Evolutionary conservation across 2,797 vertebrate species (phyloP).

Genomic region (Cyprinella venusta): DNA sequence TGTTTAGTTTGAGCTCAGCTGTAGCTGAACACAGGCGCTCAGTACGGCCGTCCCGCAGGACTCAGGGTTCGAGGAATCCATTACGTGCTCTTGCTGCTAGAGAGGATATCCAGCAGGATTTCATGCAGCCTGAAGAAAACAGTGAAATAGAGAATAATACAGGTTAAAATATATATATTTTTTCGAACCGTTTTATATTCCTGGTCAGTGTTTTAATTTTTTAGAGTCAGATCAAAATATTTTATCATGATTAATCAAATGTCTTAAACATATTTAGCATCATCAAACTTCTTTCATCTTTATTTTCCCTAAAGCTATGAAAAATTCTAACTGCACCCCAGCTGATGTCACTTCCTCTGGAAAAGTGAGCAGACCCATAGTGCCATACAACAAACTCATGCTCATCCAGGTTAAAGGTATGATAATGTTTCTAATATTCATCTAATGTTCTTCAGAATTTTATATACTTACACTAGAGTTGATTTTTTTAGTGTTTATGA

Average conservation of each 20-base stretch:
- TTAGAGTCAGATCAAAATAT: neutral
- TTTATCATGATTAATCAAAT: neutral
- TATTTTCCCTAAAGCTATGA: slow-evolving; percentile 66
- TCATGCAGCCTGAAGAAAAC: slow-evolving; percentile 73
- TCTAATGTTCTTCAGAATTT: neutral
- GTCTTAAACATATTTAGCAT: neutral
- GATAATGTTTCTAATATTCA: neutral
- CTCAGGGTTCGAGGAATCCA: slow-evolving; percentile 83
- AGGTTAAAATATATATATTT: slow-evolving; percentile 59
- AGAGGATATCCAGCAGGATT: slow-evolving; percentile 80
- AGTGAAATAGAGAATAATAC: slow-evolving; percentile 68
- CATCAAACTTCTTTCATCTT: neutral
- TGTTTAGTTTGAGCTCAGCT: slow-evolving; percentile 76
- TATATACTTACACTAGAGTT: neutral
- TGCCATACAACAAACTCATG: slow-evolving; percentile 78
- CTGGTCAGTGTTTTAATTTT: neutral
- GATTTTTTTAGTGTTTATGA: neutral
- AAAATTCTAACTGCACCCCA: slow-evolving; percentile 69
- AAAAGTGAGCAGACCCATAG: slow-evolving; percentile 35
- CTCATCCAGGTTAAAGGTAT: slow-evolving; percentile 82
- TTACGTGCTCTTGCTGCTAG: slow-evolving; percentile 80
- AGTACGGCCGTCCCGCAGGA: slow-evolving; percentile 79
- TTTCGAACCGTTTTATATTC: neutral
- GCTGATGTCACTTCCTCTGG: slow-evolving; percentile 58
- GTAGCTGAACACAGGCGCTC: slow-evolving; percentile 81